A percentile compares a stretch with the other conserved stretches of the same genome.
These are phyloP conservation scores for Melanotaenia maccullochi DNA, from an alignment of 2,797 vertebrate genomes.

Conservation along the genomic window DNA sequence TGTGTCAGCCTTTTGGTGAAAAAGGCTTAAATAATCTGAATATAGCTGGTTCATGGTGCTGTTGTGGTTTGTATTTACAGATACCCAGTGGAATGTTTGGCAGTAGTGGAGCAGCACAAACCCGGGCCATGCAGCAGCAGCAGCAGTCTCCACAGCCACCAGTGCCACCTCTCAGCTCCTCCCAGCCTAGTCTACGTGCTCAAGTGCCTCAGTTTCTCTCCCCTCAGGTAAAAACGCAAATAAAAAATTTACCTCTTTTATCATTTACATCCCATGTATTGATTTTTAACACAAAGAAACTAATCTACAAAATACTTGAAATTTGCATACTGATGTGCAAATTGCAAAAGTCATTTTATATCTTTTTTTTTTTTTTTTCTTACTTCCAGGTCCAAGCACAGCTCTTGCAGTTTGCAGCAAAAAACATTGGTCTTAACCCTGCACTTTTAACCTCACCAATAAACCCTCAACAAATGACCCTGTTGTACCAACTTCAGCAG, in stretches of 20 bases:
- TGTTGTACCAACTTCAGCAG: constrained; percentile 99
- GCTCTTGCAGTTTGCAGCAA: constrained; percentile 99
- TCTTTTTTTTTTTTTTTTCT: constrained; percentile 14
- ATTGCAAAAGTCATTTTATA: constrained; percentile 40
- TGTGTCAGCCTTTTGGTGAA: not conserved
- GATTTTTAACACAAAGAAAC: not conserved
- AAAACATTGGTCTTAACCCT: constrained; percentile 99
- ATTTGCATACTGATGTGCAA: constrained; percentile 29
- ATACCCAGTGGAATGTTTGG: constrained; percentile 99
- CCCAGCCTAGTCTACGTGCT: constrained; percentile 99
- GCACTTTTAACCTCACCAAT: constrained; percentile 99
- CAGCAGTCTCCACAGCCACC: constrained; percentile 87
- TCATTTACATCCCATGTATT: not conserved
- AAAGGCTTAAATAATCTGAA: not conserved
- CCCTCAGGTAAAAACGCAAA: constrained; percentile 79
- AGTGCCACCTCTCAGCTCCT: constrained; percentile 97
- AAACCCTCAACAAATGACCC: constrained; percentile 99
- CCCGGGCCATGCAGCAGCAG: constrained; percentile 93
- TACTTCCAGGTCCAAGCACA: constrained; percentile 97
- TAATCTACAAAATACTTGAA: not conserved
- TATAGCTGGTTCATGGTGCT: not conserved
- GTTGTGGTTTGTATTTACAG: constrained; percentile 65
- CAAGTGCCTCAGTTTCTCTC: constrained; percentile 99
- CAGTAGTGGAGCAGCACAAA: constrained; percentile 88
- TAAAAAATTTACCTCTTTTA: not conserved